Conservation (phyloP, 2,797 vertebrate species). For the Microcaecilia unicolor region DNA sequence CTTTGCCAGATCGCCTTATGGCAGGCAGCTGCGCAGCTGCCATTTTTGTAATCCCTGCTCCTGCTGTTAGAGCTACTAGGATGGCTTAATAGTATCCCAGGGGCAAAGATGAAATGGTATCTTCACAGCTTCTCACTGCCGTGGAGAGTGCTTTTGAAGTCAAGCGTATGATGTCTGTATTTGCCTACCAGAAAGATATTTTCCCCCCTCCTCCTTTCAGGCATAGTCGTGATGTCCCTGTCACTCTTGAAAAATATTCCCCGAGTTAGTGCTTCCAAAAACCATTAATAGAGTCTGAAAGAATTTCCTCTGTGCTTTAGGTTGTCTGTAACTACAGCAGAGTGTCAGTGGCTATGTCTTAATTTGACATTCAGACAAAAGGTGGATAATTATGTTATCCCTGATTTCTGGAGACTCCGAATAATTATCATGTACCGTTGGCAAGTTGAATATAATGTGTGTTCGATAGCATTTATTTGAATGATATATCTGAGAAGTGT, state of each 20-base stretch:
- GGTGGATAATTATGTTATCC: too few species aligned
- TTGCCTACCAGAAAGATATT: constrained; percentile 76
- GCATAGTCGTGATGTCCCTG: constrained; percentile 55
- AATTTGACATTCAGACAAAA: too few species aligned
- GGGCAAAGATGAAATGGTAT: constrained; percentile 93
- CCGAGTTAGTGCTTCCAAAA: constrained; percentile 44
- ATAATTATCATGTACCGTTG: too few species aligned
- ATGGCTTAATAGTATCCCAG: constrained; percentile 96
- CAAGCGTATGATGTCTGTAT: constrained; percentile 94
- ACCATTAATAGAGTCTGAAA: constrained; percentile 48
- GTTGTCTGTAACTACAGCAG: constrained; percentile 42
- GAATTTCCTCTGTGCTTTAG: constrained; percentile 43
- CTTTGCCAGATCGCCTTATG: constrained; percentile 61
- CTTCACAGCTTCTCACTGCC: constrained; percentile 87
- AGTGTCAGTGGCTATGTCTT: too few species aligned
- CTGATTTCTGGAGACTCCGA: too few species aligned
- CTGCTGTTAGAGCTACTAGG: constrained; percentile 78
- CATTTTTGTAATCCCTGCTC: constrained; percentile 73
- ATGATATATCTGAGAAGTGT: too few species aligned
- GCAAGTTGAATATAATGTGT: too few species aligned
- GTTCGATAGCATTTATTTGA: too few species aligned
- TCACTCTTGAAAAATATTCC: constrained; percentile 61
- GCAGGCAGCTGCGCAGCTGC: constrained; percentile 67
- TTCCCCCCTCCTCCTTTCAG: constrained; percentile 36
- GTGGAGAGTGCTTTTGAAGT: constrained; percentile 93